phyloP scores from a whole-genome alignment of 2,888 invertebrate species.

The Hydriomena furcata region DNA sequence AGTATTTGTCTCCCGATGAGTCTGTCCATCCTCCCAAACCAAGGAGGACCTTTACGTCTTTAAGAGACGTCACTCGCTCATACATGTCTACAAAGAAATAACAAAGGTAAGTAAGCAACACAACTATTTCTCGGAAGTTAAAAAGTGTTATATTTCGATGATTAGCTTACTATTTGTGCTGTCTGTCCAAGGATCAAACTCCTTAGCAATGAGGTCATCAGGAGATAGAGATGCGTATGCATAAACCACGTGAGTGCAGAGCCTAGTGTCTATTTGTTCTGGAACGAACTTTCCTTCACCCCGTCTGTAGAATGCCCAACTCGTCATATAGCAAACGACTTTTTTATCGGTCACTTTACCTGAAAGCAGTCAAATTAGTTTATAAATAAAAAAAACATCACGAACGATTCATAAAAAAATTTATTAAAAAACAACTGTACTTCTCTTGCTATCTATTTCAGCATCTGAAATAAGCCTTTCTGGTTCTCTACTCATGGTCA shows the following conservation, averaged over 20 bases:
- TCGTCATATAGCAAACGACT: conserved; percentile 94
- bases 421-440: conserved; percentile 40
- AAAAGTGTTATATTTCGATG: neutral
- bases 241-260: conserved; percentile 95
- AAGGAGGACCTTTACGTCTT: conserved; percentile 87
- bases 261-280: conserved; percentile 90
- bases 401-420: neutral
- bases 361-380: conserved; percentile 35
- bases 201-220: conserved; percentile 88
- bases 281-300: conserved; percentile 93
- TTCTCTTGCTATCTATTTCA: conserved; percentile 56
- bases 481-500: conserved; percentile 44
- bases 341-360: conserved; percentile 68
- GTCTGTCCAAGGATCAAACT: conserved; percentile 95
- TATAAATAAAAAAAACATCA: neutral
- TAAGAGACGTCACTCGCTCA: conserved; percentile 88
- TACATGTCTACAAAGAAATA: conserved; percentile 86
- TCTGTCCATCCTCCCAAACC: conserved; percentile 98
- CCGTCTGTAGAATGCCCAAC: conserved; percentile 94
- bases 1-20: conserved; percentile 94
- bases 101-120: neutral
- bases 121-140: neutral
- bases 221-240: conserved; percentile 95
- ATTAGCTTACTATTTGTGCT: conserved; percentile 88
- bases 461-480: conserved; percentile 43